Evolutionary conservation across 1,140 invertebrate genomes (phyloP), one percentile per base, ranked within the genome.

Genomic region (Stegodyphus mimosarum): DNA sequence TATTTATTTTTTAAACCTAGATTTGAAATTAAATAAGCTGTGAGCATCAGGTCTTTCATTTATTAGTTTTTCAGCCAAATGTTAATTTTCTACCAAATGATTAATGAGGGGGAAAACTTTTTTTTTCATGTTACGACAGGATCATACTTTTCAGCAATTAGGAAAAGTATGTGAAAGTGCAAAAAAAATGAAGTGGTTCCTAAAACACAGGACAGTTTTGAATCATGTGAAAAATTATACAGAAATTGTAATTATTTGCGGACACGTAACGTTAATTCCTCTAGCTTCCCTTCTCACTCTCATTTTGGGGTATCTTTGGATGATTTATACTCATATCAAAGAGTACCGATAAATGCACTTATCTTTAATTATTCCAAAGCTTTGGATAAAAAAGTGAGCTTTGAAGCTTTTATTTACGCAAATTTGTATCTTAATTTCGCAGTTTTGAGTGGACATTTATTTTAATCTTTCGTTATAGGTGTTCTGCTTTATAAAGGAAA

Each of bases 401-500:
- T 78, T 69, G 33, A 17, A 50, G 55, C 49, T 78, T 52, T 66
- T 67, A 10, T n/a, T 55, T 74, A 33, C 80, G 73, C 66, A 83
- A 83, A 83, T 74, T 83, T 83, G 80, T 83, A 66, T 83, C 60
- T 71, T 83, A 74, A 83, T 66, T 83, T 74, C 80, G 73, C 80
- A 83, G 53, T 83, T 71, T 74, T 83, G 55, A 74, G 71, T 66
- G 71, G 48, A 74, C 80, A 83, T 83, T 83, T 74, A 74, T 83
- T 83, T 83, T 49, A 73, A 83, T 83, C 66, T 55, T 69, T 72
- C 72, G 78, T 81, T 72, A 71, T 63, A 74, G 71, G 66, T 74
- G 72, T 66, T 75, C 5, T 33, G 55, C 55, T 60, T 60, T 1
- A 60, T 60, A 60, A 2, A 1, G 55, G 5, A 4, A 60, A 60